phyloP scores from a whole-genome alignment of 2,797 vertebrate species.

The Acropternis orthonyx region DNA sequence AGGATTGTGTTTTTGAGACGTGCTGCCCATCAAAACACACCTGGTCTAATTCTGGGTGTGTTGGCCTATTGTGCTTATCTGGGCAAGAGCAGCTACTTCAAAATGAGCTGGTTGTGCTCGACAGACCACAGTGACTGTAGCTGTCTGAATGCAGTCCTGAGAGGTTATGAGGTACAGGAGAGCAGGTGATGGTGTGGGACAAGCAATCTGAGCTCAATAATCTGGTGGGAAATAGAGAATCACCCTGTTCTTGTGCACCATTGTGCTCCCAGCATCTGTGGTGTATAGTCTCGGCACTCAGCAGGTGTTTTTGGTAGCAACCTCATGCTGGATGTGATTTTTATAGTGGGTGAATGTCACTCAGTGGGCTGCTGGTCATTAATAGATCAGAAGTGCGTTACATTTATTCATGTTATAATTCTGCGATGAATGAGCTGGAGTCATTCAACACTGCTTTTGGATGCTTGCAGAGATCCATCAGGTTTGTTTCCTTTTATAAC shows the following conservation, averaged over 20 bases:
- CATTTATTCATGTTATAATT: background rate
- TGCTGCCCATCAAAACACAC: rapidly evolving
- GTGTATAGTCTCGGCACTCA: background rate
- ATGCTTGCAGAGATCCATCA: background rate
- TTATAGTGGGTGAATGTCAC: background rate
- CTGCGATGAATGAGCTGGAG: background rate
- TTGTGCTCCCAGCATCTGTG: background rate
- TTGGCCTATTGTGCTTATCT: background rate
- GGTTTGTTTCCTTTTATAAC: background rate
- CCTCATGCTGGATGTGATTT: background rate
- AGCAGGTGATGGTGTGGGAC: background rate
- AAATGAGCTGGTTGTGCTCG: background rate
- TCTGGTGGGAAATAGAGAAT: background rate
- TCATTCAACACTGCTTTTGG: background rate
- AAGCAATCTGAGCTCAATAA: background rate
- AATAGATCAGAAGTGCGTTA: background rate
- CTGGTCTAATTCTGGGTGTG: background rate
- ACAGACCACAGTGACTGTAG: background rate
- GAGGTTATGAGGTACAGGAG: background rate
- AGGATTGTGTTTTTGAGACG: background rate
- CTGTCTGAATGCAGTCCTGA: background rate
- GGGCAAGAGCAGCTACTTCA: background rate
- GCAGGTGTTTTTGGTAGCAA: background rate
- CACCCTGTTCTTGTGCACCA: background rate
- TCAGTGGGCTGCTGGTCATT: background rate